Percentiles rank a stretch among this genome's conserved stretches.
These are phyloP conservation scores for Arctopsyche grandis DNA, from an alignment of 1,140 invertebrate species.

Conservation along the genomic window DNA sequence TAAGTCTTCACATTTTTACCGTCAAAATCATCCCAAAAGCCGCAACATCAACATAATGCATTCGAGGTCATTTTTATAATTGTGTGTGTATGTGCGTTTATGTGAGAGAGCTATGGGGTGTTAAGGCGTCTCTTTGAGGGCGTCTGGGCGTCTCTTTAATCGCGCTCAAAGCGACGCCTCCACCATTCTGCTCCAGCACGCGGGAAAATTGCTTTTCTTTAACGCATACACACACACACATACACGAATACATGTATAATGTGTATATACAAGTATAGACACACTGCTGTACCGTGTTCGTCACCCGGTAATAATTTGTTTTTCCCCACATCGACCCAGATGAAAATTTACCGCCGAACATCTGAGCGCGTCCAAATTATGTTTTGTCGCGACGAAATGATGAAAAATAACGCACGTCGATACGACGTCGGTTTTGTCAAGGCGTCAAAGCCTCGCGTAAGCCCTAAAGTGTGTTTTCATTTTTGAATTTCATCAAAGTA, in stretches of 20 bases:
- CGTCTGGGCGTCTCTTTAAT: constrained; percentile 23
- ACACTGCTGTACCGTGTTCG: not conserved
- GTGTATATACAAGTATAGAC: too few species aligned
- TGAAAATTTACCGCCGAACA: constrained; percentile 38
- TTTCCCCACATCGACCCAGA: constrained; percentile 13
- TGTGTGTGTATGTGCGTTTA: not conserved
- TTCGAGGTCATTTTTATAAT: too few species aligned
- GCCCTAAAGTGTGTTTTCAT: too few species aligned
- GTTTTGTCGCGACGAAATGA: constrained; percentile 2
- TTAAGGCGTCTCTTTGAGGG: not conserved
- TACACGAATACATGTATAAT: not conserved
- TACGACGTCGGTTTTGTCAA: not conserved
- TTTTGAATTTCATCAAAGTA: too few species aligned
- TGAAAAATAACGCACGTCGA: constrained; percentile 18
- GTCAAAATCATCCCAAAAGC: too few species aligned
- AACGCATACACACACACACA: constrained; percentile 7
- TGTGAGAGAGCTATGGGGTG: not conserved
- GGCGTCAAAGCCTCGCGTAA: too few species aligned
- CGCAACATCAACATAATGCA: too few species aligned
- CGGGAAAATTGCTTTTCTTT: constrained; percentile 42
- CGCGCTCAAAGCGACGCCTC: constrained; percentile 23
- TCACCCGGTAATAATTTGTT: constrained; percentile 35
- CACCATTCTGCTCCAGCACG: constrained; percentile 34
- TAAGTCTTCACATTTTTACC: too few species aligned
- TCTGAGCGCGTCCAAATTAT: constrained; percentile 28